Conservation (phyloP, 2,113 vertebrate species). For the Pelmatolapia mariae region DNA sequence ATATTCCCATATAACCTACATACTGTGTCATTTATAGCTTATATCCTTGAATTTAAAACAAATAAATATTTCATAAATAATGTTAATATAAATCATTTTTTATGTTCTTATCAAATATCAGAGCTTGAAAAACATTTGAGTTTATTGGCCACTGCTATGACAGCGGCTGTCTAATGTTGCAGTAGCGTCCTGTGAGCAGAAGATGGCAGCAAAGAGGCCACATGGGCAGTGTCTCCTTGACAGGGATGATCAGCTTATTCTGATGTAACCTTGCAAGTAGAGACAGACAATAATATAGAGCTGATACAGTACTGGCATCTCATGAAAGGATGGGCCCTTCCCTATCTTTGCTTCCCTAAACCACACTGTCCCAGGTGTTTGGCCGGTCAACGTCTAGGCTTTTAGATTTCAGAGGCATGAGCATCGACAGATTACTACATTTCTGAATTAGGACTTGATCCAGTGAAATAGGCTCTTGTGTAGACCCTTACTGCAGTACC, state of each 20-base stretch:
- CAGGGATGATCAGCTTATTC: slow-evolving; percentile 20
- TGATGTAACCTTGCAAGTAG: slow-evolving; percentile 9
- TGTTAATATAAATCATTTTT: slow-evolving; percentile 81
- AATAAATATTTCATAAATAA: slow-evolving; percentile 88
- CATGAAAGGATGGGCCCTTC: not conserved
- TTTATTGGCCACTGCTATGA: slow-evolving; percentile 47
- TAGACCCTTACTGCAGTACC: slow-evolving; percentile 27
- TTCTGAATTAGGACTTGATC: slow-evolving; percentile 30
- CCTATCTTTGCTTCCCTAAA: not conserved
- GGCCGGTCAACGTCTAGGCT: not conserved
- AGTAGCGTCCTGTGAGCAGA: slow-evolving; percentile 43
- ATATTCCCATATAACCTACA: slow-evolving; percentile 74
- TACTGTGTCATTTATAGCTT: slow-evolving; percentile 74
- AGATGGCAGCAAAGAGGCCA: slow-evolving; percentile 68
- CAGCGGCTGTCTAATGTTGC: slow-evolving; percentile 21
- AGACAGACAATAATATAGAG: not conserved
- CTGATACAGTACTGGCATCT: not conserved
- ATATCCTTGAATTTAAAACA: slow-evolving; percentile 69
- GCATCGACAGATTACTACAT: not conserved
- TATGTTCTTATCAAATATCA: slow-evolving; percentile 86
- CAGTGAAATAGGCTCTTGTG: slow-evolving; percentile 18
- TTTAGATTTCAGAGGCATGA: slow-evolving; percentile 20
- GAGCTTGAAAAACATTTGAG: slow-evolving; percentile 89
- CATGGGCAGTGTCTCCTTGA: slow-evolving; percentile 47
- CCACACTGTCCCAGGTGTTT: not conserved